phyloP scores from a whole-genome alignment of 2,888 invertebrate genomes.

The Arge pagana region DNA sequence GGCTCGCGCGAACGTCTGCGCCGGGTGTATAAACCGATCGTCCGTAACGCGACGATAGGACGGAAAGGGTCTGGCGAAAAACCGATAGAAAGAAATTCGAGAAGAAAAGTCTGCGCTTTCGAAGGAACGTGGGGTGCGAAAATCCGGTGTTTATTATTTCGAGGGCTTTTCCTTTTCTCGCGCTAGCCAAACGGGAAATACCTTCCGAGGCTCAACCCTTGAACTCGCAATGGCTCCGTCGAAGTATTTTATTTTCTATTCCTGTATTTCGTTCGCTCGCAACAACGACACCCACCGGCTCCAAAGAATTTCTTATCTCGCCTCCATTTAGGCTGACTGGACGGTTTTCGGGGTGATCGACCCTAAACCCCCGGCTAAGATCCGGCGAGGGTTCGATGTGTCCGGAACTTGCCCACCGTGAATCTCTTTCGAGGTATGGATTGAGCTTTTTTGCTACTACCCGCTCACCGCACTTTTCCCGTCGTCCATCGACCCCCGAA shows the following conservation, averaged over 20 bases:
- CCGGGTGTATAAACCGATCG: too few relatives aligned
- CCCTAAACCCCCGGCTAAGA: constrained; percentile 4
- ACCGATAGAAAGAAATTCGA: too few relatives aligned
- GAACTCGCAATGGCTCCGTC: constrained; percentile 13
- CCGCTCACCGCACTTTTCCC: too few relatives aligned
- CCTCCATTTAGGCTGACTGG: constrained; percentile 3
- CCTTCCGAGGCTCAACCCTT: constrained; percentile 5
- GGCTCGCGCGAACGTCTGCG: too few relatives aligned
- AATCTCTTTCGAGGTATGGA: constrained; percentile 10
- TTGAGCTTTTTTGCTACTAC: too few relatives aligned
- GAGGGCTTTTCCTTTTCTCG: constrained; percentile 7
- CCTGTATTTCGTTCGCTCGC: constrained; percentile 8
- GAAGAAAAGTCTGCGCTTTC: too few relatives aligned
- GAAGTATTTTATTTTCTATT: constrained; percentile 13
- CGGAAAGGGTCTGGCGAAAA: too few relatives aligned
- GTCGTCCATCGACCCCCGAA: too few relatives aligned
- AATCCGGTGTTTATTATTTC: constrained; percentile 7
- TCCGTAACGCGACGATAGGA: too few relatives aligned
- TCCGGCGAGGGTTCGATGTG: constrained; percentile 3
- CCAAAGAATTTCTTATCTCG: constrained; percentile 8
- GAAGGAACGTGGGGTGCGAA: too few relatives aligned
- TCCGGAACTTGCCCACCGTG: constrained; percentile 4
- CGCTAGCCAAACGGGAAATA: constrained; percentile 9
- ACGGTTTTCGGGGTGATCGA: constrained; percentile 3
- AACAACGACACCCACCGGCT: constrained; percentile 2